phyloP scores from a whole-genome alignment of 2,113 vertebrate genomes.

The Rhynchomys soricoides region DNA sequence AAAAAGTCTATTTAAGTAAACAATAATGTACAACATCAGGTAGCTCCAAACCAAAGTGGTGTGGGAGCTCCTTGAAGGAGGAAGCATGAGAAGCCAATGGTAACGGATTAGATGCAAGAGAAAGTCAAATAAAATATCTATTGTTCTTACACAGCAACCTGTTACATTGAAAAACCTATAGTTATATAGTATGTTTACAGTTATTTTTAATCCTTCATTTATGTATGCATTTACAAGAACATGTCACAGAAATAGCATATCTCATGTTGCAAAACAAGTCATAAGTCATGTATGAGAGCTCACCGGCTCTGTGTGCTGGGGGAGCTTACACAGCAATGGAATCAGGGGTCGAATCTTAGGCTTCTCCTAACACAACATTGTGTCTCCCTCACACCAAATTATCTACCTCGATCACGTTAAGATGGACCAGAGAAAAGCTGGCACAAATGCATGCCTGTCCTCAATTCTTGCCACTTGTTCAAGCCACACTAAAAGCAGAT shows the following conservation, averaged over 20 bases:
- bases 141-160: background rate
- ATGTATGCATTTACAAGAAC: background rate
- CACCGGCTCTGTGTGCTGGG: background rate
- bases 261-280: background rate
- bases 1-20: background rate
- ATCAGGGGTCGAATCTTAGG: background rate
- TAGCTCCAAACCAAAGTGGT: background rate
- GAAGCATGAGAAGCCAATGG: background rate
- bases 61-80: background rate
- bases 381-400: background rate
- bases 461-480: background rate
- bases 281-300: background rate
- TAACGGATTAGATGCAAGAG: background rate
- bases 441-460: background rate
- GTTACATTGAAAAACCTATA: background rate
- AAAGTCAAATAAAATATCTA: background rate
- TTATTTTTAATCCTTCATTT: background rate
- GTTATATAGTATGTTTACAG: no score
- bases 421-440: background rate
- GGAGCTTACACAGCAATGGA: background rate
- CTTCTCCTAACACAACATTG: background rate
- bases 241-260: background rate
- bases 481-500: background rate
- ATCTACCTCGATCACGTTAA: background rate
- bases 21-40: background rate